Evolutionary conservation across 2,797 vertebrate genomes (phyloP), one percentile per base, ranked within the genome.

Genomic region (Coranthus polyacanthus): DNA sequence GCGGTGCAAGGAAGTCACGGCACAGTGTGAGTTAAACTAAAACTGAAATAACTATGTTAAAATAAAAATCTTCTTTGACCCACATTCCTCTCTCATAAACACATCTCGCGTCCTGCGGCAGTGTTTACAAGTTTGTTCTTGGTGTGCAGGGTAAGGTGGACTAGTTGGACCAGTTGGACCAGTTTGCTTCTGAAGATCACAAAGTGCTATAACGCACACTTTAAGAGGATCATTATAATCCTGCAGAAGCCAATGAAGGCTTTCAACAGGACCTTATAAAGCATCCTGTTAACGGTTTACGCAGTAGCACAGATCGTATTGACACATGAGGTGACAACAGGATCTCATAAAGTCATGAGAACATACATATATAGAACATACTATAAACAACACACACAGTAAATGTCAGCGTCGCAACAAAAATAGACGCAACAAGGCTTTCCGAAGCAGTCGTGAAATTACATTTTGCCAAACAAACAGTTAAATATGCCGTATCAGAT

Each of bases 231-330:
- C 1, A 6, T 12, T 46, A 16, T 20, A 53, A 38, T 43, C 38
- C 67, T 61, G 45, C 73, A 67, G 5, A 47, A n/a, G 3, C 1
- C 8, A 34, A 2, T 4, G 0, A 39, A 17, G 3, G 37, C 15
- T 78, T 58, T 81, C 72, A 77, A 65, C 78, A 47, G 43, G 0
- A 79, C 46, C 66, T 78, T 60, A 15, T 37, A 44, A 39, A 13
- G 7, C 3, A 0, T 18, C 20, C 16, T 47, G 52, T 37, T 63
- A 45, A 58, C 20, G 39, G 20, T 63, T 55, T 51, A 38, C 59
- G 69, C 50, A 65, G 21, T 12, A 15, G 20, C 36, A 11, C 45
- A 52, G 51, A 12, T 15, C 32, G 21, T 53, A 59, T 54, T 52
- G 52, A 66, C 68, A 67, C n/a, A 18, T 12, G 15, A 1, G 26